Evolutionary conservation across 2,113 vertebrate species (phyloP), one percentile per base, ranked within the genome.

Genomic region (Gambusia holbrooki): DNA sequence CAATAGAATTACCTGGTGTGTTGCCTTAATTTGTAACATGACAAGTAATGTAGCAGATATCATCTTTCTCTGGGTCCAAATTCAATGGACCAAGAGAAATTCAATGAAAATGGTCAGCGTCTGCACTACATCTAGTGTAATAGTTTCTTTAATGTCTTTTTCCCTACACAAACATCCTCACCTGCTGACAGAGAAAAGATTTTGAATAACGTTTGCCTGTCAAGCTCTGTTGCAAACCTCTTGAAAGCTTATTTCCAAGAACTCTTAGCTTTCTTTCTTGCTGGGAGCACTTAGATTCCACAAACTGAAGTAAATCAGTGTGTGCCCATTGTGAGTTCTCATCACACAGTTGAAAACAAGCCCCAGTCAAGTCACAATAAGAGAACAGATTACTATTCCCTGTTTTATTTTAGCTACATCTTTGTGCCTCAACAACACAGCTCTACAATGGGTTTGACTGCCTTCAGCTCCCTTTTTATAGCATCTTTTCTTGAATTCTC

Each of bases 331-430:
- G 32, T 27, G 51, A 45, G 30, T 40, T 25, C 32, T 60, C 27
- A 58, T 28, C 19, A 54, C 11, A 14, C 5, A 5, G 9, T 32
- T 80, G 28, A 62, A 28, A 77, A 81, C 13, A 10, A 22, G 30
- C 3, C 14, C 30, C 8, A 8, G 17, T 48, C 6, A 32, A 48
- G 51, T 9, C 25, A n/a, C 25, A 25, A 62, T 62, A 65, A 70
- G 27, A 28, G 15, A 69, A 65, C 67, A 11, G 9, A 74, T 22
- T 22, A n/a, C 14, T 14, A 22, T 61, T 73, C 25, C 62, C 19
- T 33, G 37, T 66, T 72, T 74, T 62, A 51, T 35, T 66, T 10
- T 73, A 42, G 51, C 30, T 25, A 11, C 17, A 51, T 33, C 58
- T 37, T 63, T 6, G 28, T 37, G 22, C 32, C 62, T 79, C 66